Base-by-base conservation (phyloP, 2,113 vertebrate genomes). In the Tetraodon nigroviridis region DNA sequence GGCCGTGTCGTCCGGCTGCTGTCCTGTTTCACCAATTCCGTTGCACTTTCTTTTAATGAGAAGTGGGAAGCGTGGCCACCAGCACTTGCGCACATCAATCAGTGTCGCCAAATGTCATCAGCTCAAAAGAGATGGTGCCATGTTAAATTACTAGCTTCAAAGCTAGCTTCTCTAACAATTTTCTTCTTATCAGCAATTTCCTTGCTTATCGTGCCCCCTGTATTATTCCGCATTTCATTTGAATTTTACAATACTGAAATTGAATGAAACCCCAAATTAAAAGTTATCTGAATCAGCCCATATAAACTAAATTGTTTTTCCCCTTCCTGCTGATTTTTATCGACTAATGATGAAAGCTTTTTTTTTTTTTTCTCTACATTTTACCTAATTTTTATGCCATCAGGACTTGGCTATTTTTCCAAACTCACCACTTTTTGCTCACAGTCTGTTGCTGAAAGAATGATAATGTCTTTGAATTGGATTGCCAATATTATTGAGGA, bases 101-200 rank as follows among this genome's bases (percentile, higher is more conserved):
- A 13, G 44, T n/a, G 71, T 37, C 32, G 44, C 14, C 44, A 45
- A 45, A n/a, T 15, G 44, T n/a, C 44, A 45, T 15, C 44, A n/a
- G 16, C 44, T 15, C 44, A 45, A 5, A 15, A 45, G 44, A 61
- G 64, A 73, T 53, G 51, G 58, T 20, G 16, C 55, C 42, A 17
- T n/a, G 47, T 57, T 66, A 69, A 73, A 73, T 71, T 67, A 72
- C 66, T 21, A 16, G 29, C 58, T 68, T 82, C 69, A 62, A 63
- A 73, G 67, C 70, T 48, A 76, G 82, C 86, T 82, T 73, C 78
- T 84, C 78, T 83, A 69, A 78, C 76, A 78, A 74, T 82, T 81
- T 83, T 69, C 61, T 82, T 71, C 66, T 79, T 81, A 80, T 85
- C 83, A 85, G 81, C 83, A 78, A 73, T 81, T 81, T 71, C 76